These are phyloP conservation scores for Stegostoma tigrinum DNA, from an alignment of 2,113 vertebrate species.

Conservation along the genomic window DNA sequence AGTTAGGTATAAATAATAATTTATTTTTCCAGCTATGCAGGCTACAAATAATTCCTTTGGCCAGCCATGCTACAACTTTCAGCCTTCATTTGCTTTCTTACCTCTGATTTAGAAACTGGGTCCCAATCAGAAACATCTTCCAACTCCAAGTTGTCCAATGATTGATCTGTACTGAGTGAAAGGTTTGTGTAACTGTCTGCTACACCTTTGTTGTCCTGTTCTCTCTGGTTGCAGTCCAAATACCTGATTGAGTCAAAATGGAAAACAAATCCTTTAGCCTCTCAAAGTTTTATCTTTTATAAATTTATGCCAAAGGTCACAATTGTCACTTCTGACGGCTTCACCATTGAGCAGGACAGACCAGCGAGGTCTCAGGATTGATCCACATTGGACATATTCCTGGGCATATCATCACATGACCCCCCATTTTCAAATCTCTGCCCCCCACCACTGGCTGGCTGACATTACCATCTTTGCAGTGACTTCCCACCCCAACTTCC, in stretches of 20 bases:
- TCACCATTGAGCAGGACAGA: not conserved
- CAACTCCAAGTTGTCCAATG: not conserved
- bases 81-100: not conserved
- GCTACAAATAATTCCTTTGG: not conserved
- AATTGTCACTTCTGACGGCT: not conserved
- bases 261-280: not conserved
- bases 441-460: not conserved
- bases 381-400: not conserved
- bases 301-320: not conserved
- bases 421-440: too few relatives aligned
- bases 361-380: not conserved
- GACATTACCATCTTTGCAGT: not conserved
- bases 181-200: not conserved
- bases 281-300: not conserved
- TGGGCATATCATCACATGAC: not conserved
- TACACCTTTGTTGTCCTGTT: too few relatives aligned
- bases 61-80: not conserved
- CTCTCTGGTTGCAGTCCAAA: not conserved
- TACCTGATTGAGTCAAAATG: not conserved
- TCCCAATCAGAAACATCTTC: not conserved
- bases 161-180: not conserved
- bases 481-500: not conserved
- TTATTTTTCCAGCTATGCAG: not conserved
- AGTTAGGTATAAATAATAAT: too few relatives aligned
- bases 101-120: not conserved